Base-by-base conservation (phyloP, 2,797 vertebrate species). In the Eptatretus atami region DNA sequence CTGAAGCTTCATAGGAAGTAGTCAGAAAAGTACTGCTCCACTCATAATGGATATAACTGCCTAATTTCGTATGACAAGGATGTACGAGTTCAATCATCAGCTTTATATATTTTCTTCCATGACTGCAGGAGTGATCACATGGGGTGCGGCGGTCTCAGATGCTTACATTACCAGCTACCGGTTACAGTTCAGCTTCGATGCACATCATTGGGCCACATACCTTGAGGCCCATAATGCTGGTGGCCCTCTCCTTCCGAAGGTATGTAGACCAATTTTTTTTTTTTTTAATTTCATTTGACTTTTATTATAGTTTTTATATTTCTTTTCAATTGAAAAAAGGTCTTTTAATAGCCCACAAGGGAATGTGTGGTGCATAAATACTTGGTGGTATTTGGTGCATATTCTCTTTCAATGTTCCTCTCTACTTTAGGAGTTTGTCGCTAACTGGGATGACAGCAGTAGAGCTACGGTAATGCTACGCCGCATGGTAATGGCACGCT, bases 101-200 rank as follows among this genome's bases (percentile, higher is more conserved):
- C 31, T 44, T 44, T 44, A 44, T 44, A 44, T 44, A 44, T 44
- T 44, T 44, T 44, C 31, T 44, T 44, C 31, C 6, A 44, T 44
- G 31, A 44, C 31, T 63, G 8, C 63, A 85, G 84, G 84, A 15
- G 69, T 84, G 63, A 66, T 82, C 6, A 73, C 76, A 11, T 82
- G 80, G 71, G 82, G 77, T 2, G 74, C 79, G 0, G 78, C 76
- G 0, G 69, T 65, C 13, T 79, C 77, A 0, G 71, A 73, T 1
- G 70, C 78, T 1, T 80, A 73, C 2, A 71, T 79, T 52, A 76
- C 78, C 63, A 76, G 78, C 67, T 84, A 84, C 71, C 77, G 73
- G 52, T 76, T 92, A 11, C 79, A 81, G 74, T 79, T 88, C 70
- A 84, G 85, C 66, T 65, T 6, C 1, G 76, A 85, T 3, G 77